These are phyloP conservation scores for Cyanoderma ruficeps DNA, from an alignment of 2,113 vertebrate genomes.

Conservation along the genomic window DNA sequence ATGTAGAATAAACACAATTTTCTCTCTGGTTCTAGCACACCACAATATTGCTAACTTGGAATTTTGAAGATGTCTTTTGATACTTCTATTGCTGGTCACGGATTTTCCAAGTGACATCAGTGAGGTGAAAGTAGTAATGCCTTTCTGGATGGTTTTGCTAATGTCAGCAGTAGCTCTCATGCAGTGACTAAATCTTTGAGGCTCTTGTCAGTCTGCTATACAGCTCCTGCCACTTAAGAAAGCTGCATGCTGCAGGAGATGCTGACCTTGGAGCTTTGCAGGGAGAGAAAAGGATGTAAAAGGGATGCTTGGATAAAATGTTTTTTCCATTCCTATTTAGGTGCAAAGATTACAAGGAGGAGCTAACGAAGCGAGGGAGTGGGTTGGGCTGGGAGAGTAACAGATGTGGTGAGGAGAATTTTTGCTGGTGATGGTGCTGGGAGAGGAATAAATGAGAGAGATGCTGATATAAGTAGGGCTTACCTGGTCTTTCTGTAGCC, in stretches of 20 bases:
- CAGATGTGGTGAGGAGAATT: background rate
- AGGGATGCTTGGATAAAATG: background rate
- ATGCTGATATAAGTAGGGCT: background rate
- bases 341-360: background rate
- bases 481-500: background rate
- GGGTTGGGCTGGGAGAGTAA: background rate
- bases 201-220: background rate
- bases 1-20: background rate
- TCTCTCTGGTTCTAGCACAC: background rate
- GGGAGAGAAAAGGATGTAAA: background rate
- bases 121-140: background rate
- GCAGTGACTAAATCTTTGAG: background rate
- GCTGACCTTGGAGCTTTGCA: background rate
- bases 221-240: background rate
- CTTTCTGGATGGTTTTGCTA: background rate
- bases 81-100: background rate
- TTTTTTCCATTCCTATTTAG: background rate
- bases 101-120: background rate
- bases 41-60: background rate
- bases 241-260: background rate
- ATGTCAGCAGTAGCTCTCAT: background rate
- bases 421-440: background rate
- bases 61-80: background rate
- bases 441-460: background rate
- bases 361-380: background rate